Conservation (phyloP, 2,113 vertebrate species). For the Helogale parvula region DNA sequence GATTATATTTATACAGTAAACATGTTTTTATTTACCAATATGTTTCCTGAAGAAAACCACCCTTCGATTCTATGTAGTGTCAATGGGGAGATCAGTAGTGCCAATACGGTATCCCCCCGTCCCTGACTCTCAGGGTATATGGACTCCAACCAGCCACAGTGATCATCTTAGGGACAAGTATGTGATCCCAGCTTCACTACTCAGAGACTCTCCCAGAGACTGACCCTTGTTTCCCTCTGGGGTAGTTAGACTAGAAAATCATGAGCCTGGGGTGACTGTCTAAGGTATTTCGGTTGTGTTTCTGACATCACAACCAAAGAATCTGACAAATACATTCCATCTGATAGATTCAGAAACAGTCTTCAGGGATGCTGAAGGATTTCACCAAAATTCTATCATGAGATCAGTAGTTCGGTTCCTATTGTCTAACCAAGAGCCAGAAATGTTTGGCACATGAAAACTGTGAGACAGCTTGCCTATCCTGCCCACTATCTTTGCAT, state of each 20-base stretch:
- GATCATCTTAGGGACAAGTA: background rate
- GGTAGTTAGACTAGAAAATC: background rate
- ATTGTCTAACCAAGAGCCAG: background rate
- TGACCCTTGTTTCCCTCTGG: background rate
- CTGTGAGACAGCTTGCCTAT: background rate
- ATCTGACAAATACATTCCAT: background rate
- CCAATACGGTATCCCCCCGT: background rate
- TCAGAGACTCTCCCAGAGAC: background rate
- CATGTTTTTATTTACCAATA: background rate
- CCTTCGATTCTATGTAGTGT: background rate
- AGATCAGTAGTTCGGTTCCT: background rate
- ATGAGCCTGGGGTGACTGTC: background rate
- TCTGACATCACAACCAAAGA: background rate
- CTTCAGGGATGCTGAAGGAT: background rate
- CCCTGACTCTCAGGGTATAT: no score
- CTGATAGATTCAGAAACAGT: slow-evolving; percentile 6
- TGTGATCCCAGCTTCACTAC: background rate
- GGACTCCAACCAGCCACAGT: background rate
- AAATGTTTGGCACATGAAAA: background rate
- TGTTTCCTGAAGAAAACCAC: background rate
- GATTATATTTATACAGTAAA: background rate
- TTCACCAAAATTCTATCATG: background rate
- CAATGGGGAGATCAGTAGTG: background rate
- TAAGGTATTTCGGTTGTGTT: background rate
- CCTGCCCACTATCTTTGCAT: background rate